phyloP scores from a whole-genome alignment of 2,888 invertebrate species.

The Gymnosoma rotundatum region DNA sequence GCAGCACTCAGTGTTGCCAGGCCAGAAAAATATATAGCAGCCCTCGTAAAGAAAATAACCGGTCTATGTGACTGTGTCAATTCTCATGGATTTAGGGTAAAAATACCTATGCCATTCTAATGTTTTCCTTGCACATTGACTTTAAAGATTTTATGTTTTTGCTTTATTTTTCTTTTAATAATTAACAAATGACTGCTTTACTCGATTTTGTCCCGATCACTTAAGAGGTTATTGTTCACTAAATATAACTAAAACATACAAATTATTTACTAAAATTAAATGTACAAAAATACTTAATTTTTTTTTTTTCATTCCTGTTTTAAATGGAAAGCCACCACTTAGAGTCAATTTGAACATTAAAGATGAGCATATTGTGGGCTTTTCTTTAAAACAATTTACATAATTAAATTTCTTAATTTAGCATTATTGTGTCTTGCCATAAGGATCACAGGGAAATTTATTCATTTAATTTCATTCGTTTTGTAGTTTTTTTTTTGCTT shows the following conservation, averaged over 20 bases:
- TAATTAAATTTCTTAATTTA: conserved; percentile 28
- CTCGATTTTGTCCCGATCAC: conserved; percentile 27
- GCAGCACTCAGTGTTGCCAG: too few relatives aligned
- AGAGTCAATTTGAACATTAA: conserved; percentile 40
- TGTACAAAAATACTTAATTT: background rate
- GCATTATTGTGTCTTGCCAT: conserved; percentile 23
- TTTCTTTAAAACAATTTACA: conserved; percentile 26
- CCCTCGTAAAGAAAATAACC: too few relatives aligned
- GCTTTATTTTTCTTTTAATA: background rate
- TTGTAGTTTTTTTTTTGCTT: background rate
- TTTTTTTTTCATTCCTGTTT: background rate
- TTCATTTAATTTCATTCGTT: conserved; percentile 19
- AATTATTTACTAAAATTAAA: conserved; percentile 33
- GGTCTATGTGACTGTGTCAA: too few relatives aligned
- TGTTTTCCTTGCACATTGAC: too few relatives aligned
- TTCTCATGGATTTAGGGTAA: too few relatives aligned
- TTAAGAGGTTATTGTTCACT: conserved; percentile 53
- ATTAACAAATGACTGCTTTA: background rate
- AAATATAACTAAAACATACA: conserved; percentile 45
- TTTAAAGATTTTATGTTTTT: background rate
- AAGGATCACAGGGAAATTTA: conserved; percentile 48
- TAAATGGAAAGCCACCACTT: conserved; percentile 33
- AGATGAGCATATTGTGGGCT: conserved; percentile 39
- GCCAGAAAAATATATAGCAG: too few relatives aligned
- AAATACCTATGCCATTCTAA: too few relatives aligned